phyloP scores from a whole-genome alignment of 1,140 invertebrate genomes.

The Camponotus floridanus region DNA sequence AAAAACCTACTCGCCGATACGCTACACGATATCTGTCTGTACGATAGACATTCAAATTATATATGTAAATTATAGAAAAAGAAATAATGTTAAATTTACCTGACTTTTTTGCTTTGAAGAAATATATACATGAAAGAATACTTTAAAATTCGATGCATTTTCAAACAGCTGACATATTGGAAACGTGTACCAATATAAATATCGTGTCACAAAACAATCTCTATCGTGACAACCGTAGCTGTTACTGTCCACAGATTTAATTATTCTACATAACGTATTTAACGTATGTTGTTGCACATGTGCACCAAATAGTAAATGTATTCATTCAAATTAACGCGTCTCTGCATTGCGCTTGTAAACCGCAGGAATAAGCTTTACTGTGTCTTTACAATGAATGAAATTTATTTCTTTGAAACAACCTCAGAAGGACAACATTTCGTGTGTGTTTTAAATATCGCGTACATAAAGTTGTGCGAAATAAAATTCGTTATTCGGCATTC shows the following conservation, averaged over 20 bases:
- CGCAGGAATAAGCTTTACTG: neutral
- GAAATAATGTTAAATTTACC: neutral
- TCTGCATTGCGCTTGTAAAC: neutral
- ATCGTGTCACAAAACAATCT: constrained; percentile 10
- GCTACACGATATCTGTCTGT: constrained; percentile 38
- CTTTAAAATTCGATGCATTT: too few species aligned
- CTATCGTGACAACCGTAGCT: neutral
- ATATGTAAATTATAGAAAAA: constrained; percentile 12
- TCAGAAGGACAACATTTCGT: neutral
- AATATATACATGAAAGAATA: too few species aligned
- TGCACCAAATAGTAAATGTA: constrained; percentile 5
- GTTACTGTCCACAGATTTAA: constrained; percentile 33
- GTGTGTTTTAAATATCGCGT: constrained; percentile 16
- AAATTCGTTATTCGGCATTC: constrained; percentile 15
- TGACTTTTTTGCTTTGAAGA: neutral
- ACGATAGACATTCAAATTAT: neutral
- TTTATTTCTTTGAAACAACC: neutral
- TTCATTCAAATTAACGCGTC: neutral
- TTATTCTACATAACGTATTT: constrained; percentile 18
- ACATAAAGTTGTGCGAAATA: neutral
- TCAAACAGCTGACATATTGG: too few species aligned
- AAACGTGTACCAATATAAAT: neutral
- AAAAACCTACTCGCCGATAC: constrained; percentile 12
- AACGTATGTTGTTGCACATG: neutral
- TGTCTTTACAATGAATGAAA: constrained; percentile 18